A percentile compares a stretch with the other conserved stretches of the same genome.
Evolutionary conservation across 2,797 vertebrate genomes (phyloP).

Genomic region (Cyclura pinguis): DNA sequence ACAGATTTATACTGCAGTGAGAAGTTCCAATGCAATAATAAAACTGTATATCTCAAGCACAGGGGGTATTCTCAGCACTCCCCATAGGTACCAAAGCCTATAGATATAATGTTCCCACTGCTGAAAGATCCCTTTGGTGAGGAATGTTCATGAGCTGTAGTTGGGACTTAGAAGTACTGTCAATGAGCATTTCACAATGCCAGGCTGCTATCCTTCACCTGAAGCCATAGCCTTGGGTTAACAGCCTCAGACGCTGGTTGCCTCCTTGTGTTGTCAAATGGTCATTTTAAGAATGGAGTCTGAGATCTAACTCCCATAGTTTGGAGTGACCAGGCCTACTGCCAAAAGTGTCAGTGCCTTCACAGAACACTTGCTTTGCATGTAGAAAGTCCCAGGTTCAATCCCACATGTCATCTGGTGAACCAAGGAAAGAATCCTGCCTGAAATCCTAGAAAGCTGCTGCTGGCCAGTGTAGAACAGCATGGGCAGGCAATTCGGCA

Average conservation of each 20-base stretch:
- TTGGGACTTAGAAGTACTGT: neutral
- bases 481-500: no score
- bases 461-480: no score
- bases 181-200: neutral
- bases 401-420: no score
- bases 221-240: neutral
- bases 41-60: slow-evolving; percentile 35
- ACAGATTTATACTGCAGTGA: slow-evolving; percentile 55
- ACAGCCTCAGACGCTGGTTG: neutral
- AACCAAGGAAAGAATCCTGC: no score
- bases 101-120: neutral
- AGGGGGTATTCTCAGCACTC: slow-evolving; percentile 33
- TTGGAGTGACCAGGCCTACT: no score
- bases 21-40: slow-evolving; percentile 47
- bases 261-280: neutral
- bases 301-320: neutral
- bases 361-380: neutral
- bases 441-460: no score
- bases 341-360: neutral
- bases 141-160: neutral
- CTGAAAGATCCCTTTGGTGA: neutral
- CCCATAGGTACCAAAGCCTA: neutral
- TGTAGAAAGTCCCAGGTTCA: no score
- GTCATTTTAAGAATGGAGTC: neutral
- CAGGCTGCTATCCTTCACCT: neutral